Evolutionary conservation across 2,888 invertebrate genomes (phyloP).

Genomic region (Mythimna lalbum): DNA sequence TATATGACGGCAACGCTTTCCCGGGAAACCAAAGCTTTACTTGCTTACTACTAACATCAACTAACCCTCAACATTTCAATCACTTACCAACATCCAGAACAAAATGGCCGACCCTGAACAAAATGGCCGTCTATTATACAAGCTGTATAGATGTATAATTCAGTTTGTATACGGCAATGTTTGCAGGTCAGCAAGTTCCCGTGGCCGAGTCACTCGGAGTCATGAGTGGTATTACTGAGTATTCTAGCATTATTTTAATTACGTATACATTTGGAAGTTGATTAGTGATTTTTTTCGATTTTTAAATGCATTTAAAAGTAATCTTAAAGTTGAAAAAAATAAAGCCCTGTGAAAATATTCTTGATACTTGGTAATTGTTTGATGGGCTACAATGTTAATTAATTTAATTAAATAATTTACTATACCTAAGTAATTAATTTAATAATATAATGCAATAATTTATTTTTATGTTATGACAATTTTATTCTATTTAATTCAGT

Average conservation of each 20-base stretch:
- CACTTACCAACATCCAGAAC: not conserved
- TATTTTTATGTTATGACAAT: too few relatives aligned
- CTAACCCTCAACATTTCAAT: not conserved
- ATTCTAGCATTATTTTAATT: slow-evolving; percentile 54
- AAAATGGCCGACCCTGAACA: slow-evolving; percentile 25
- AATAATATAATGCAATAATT: too few relatives aligned
- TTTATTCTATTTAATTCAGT: too few relatives aligned
- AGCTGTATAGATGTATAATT: slow-evolving; percentile 27
- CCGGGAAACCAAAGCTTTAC: too few relatives aligned
- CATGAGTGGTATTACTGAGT: slow-evolving; percentile 83
- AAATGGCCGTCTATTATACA: slow-evolving; percentile 19
- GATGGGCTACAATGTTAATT: too few relatives aligned
- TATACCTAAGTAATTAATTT: too few relatives aligned
- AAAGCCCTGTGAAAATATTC: too few relatives aligned
- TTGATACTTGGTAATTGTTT: too few relatives aligned
- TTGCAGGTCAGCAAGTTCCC: slow-evolving; percentile 89
- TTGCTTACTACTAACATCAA: slow-evolving; percentile 9
- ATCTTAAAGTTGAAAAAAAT: too few relatives aligned
- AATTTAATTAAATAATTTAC: too few relatives aligned
- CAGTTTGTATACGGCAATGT: slow-evolving; percentile 63
- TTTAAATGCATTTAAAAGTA: too few relatives aligned
- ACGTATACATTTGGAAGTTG: slow-evolving; percentile 75
- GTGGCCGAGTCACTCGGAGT: slow-evolving; percentile 88
- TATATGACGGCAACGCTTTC: too few relatives aligned
- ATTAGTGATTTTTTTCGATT: not conserved